Conservation (phyloP, 2,797 vertebrate genomes). For the Hyperoplus lanceolatus region DNA sequence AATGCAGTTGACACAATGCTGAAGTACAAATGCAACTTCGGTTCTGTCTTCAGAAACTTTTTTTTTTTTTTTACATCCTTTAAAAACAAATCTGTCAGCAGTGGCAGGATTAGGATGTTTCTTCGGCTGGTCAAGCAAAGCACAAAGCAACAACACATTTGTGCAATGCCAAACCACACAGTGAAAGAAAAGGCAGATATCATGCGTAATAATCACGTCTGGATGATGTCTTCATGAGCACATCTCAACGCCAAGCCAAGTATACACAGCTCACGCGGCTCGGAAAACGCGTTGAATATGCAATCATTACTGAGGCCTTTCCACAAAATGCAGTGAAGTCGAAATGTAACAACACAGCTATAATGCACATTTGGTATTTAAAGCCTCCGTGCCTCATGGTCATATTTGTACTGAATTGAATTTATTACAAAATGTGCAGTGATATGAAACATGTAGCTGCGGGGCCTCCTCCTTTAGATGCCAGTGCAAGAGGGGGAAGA, state of each 20-base stretch:
- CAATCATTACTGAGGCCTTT: constrained; percentile 63
- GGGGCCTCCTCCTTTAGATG: constrained; percentile 76
- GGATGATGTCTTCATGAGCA: constrained; percentile 75
- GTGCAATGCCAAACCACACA: constrained; percentile 50
- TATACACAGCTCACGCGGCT: constrained; percentile 63
- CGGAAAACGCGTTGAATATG: constrained; percentile 64
- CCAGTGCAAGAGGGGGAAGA: constrained; percentile 64
- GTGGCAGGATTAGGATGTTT: constrained; percentile 2
- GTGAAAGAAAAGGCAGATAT: constrained; percentile 48
- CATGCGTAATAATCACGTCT: constrained; percentile 77
- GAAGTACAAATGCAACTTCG: constrained; percentile 40
- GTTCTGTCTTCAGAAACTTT: constrained; percentile 42
- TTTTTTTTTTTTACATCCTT: neutral
- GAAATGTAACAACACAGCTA: constrained; percentile 71
- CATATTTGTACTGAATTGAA: constrained; percentile 86
- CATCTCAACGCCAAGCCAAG: constrained; percentile 65
- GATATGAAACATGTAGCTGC: constrained; percentile 87
- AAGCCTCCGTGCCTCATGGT: constrained; percentile 85
- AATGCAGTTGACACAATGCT: constrained; percentile 23
- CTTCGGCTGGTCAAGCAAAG: constrained; percentile 45
- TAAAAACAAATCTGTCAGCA: neutral
- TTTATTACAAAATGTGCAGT: constrained; percentile 87
- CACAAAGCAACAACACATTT: constrained; percentile 32
- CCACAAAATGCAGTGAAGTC: constrained; percentile 54
- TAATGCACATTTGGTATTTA: constrained; percentile 85